Evolutionary conservation across 2,888 invertebrate genomes (phyloP).

Genomic region (Omphaloscelis lunosa): DNA sequence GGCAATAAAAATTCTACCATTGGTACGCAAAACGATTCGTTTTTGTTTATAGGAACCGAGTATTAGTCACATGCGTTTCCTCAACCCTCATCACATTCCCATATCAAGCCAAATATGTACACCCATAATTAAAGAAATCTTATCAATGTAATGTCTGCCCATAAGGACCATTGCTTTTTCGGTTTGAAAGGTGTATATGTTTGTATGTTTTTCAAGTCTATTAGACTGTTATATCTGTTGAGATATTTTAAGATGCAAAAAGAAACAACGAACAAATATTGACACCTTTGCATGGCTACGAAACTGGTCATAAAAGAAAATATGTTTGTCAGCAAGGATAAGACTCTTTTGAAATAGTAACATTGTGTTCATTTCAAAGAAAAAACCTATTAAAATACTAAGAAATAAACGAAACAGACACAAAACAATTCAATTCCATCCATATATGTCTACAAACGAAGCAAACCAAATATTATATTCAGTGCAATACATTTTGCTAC

Average conservation of each 20-base stretch:
- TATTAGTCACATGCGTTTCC: not conserved
- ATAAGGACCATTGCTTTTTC: not conserved
- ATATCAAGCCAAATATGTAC: not conserved
- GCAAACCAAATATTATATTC: constrained; percentile 47
- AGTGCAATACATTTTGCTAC: constrained; percentile 43
- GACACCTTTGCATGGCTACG: not conserved
- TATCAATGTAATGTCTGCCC: not conserved
- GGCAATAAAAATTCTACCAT: too few relatives aligned
- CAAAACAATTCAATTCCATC: not conserved
- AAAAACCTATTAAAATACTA: not conserved
- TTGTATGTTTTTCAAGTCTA: not conserved
- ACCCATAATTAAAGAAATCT: not conserved
- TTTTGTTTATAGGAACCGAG: too few relatives aligned
- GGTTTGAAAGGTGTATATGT: not conserved
- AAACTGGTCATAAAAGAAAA: not conserved
- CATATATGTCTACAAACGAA: not conserved
- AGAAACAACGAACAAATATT: not conserved
- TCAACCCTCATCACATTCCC: not conserved
- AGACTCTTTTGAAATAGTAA: not conserved
- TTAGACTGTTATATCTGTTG: not conserved
- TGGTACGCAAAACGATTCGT: too few relatives aligned
- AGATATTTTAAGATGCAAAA: not conserved
- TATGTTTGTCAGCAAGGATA: not conserved
- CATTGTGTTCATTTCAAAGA: not conserved
- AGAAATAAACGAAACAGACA: not conserved